Evolutionary conservation across 2,113 vertebrate species (phyloP).

Genomic region (Eolophus roseicapilla): DNA sequence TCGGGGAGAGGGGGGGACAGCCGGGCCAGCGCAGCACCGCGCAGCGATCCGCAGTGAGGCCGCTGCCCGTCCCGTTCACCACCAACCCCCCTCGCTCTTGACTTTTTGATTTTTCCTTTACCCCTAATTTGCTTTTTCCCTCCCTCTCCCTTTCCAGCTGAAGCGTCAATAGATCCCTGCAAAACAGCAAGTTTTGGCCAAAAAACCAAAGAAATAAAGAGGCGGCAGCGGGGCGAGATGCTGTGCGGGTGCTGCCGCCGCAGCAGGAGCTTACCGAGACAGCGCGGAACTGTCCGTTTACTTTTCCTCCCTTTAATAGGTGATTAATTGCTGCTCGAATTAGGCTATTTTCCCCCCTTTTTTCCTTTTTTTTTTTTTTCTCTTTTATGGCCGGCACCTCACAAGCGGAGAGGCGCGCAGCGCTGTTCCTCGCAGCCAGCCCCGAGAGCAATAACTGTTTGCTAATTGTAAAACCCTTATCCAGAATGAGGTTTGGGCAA

Average conservation of each 20-base stretch:
- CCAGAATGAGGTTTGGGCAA: conserved; percentile 77
- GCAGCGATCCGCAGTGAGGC: not conserved
- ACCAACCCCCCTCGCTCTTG: not conserved
- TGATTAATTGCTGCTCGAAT: conserved; percentile 75
- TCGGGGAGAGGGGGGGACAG: not conserved
- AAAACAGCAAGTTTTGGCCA: not conserved
- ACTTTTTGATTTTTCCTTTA: not conserved
- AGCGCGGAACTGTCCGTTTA: not conserved
- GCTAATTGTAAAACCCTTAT: conserved; percentile 80
- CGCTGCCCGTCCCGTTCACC: not conserved
- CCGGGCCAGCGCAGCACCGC: not conserved
- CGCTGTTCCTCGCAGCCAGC: conserved; percentile 55
- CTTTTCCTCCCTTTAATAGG: conserved; percentile 69
- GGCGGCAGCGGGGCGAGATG: not conserved
- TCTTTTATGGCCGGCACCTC: conserved; percentile 73
- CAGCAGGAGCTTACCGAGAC: not conserved
- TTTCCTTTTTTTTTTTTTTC: not conserved
- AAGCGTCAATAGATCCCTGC: not conserved
- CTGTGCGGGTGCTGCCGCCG: not conserved
- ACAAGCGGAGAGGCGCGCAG: conserved; percentile 42
- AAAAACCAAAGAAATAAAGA: not conserved
- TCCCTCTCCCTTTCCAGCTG: not conserved
- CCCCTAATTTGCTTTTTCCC: too few relatives aligned
- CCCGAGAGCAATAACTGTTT: conserved; percentile 74
- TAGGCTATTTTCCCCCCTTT: not conserved